These are phyloP conservation scores for Phyllostomus hastatus DNA, from an alignment of 2,113 vertebrate genomes.

Conservation along the genomic window DNA sequence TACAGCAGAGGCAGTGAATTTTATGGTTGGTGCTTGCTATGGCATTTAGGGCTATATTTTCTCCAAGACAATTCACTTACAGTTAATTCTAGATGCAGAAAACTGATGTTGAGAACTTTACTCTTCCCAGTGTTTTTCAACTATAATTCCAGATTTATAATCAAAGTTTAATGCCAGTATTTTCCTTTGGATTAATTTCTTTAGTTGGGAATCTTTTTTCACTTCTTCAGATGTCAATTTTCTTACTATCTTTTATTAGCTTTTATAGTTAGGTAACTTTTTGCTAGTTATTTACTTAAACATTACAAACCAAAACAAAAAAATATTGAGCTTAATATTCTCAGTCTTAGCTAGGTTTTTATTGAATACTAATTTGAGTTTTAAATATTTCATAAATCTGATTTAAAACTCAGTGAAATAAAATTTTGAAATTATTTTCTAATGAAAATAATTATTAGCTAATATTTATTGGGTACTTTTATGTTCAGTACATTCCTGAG, in stretches of 20 bases:
- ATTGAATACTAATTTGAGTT: conserved; percentile 21
- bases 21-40: neutral
- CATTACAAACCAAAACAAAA: conserved; percentile 29
- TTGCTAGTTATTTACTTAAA: conserved; percentile 23
- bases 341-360: conserved; percentile 19
- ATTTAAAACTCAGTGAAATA: conserved; percentile 37
- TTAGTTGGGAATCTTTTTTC: neutral
- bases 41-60: neutral
- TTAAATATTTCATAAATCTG: neutral
- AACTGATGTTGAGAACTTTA: neutral
- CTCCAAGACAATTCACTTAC: neutral
- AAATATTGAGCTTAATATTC: neutral
- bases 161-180: conserved; percentile 11
- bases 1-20: neutral
- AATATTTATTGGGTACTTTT: neutral
- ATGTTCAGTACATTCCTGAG: neutral
- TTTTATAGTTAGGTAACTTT: neutral
- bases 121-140: neutral
- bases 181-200: conserved; percentile 8
- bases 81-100: neutral
- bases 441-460: neutral
- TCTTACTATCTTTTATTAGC: conserved; percentile 3
- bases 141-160: neutral
- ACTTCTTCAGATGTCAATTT: neutral
- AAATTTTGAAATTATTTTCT: conserved; percentile 9